Evolutionary conservation across 2,888 invertebrate species (phyloP).

Genomic region (Athalia rosae): DNA sequence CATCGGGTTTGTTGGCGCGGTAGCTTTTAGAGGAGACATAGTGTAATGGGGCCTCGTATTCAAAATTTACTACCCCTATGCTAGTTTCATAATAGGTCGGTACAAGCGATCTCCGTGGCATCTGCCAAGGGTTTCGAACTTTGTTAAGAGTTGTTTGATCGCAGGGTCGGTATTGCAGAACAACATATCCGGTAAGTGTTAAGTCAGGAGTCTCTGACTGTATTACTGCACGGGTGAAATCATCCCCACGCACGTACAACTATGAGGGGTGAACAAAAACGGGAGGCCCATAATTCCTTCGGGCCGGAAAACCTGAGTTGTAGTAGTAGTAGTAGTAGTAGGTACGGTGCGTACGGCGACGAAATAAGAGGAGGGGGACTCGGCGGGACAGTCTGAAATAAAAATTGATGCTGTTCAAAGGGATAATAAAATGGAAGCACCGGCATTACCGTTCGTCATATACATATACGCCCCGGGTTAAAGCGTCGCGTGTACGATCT

Average conservation of each 20-base stretch:
- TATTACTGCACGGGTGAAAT: constrained; percentile 22
- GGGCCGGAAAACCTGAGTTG: constrained; percentile 10
- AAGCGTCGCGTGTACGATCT: background rate
- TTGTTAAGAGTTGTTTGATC: constrained; percentile 36
- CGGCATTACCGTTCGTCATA: background rate
- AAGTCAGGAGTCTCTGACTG: constrained; percentile 36
- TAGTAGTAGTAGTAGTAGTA: background rate
- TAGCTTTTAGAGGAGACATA: background rate
- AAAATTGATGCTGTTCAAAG: background rate
- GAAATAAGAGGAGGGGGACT: constrained; percentile 25
- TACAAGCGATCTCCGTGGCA: constrained; percentile 37
- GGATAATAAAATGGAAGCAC: constrained; percentile 30
- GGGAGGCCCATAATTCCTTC: constrained; percentile 21
- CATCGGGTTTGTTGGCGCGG: background rate
- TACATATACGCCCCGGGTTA: background rate
- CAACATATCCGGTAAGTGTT: constrained; percentile 41
- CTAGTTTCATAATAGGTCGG: constrained; percentile 29
- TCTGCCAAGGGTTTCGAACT: constrained; percentile 38
- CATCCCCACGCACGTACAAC: background rate
- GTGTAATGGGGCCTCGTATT: constrained; percentile 40
- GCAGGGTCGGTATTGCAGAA: constrained; percentile 39
- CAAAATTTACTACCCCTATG: constrained; percentile 2
- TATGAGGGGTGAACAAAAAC: constrained; percentile 38
- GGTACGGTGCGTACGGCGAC: constrained; percentile 18
- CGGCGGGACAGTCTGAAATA: constrained; percentile 33